Percentiles rank a stretch among this genome's conserved stretches.
These are phyloP conservation scores for Aphyosemion australe DNA, from an alignment of 2,113 vertebrate genomes.

Conservation along the genomic window DNA sequence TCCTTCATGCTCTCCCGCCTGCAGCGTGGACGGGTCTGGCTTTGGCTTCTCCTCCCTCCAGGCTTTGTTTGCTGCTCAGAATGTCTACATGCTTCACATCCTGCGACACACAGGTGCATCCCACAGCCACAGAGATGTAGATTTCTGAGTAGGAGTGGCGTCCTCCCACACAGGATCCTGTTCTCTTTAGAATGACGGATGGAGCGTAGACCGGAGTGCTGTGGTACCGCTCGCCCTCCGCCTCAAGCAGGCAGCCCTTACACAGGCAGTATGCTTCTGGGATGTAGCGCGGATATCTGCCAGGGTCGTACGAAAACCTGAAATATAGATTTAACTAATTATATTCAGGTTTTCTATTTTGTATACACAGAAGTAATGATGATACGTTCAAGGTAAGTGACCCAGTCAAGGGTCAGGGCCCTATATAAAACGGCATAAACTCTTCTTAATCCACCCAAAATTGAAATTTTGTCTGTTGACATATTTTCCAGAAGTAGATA, in stretches of 20 bases:
- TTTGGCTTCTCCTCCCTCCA: constrained; percentile 75
- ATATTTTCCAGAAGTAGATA: too few species aligned
- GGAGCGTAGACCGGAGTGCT: constrained; percentile 89
- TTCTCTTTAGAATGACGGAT: constrained; percentile 85
- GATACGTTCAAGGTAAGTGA: too few species aligned
- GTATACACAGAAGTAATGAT: neutral
- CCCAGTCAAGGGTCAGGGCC: too few species aligned
- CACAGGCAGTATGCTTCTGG: constrained; percentile 96
- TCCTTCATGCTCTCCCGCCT: neutral
- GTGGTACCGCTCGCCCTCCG: constrained; percentile 84
- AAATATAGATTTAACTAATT: neutral
- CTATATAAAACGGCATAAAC: too few species aligned
- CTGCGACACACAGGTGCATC: constrained; percentile 90
- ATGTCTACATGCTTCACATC: constrained; percentile 67
- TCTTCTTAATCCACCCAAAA: too few species aligned
- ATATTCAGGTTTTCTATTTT: neutral
- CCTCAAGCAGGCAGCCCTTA: constrained; percentile 86
- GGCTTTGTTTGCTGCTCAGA: constrained; percentile 77
- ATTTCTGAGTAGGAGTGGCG: constrained; percentile 87
- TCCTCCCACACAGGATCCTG: constrained; percentile 81
- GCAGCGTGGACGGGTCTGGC: neutral
- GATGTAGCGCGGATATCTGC: constrained; percentile 88
- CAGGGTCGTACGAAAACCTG: constrained; percentile 87
- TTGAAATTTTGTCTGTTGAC: too few species aligned
- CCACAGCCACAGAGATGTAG: constrained; percentile 89